Evolutionary conservation across 2,888 invertebrate genomes (phyloP), one percentile per base, ranked within the genome.

Genomic region (Eristalis tenax): DNA sequence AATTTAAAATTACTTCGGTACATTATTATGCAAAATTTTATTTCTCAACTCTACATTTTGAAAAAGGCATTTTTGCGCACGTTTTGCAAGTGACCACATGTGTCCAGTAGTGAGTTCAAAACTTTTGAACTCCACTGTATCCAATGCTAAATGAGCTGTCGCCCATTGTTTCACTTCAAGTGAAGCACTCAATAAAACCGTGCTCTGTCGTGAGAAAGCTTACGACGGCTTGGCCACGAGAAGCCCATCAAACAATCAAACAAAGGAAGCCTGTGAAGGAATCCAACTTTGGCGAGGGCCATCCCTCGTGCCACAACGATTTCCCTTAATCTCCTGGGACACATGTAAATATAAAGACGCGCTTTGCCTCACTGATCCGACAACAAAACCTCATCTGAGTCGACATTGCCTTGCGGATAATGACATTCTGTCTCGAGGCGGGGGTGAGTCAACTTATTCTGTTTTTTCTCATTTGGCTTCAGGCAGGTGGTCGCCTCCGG

Each of bases 331-430:
- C 50, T 66, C 28, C 18, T 26, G 6, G 32, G 35, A 22, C 71
- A 59, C 26, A 28, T 71, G 71, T 71, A 61, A 71, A 63, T 50
- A 63, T 43, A 28, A 32, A 18, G 32, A 1, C 18, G 2, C 22
- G 63, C 43, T 22, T 15, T 40, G 6, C 5, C 32, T 28, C 22
- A 18, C 50, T 4, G 15, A 61, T 61, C 43, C 61, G 28, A 28
- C 32, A 43, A 28, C 61, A 61, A 40, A 43, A 43, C 26, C 28
- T 43, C 59, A 70, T 70, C 32, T 22, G 56, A 35, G 4, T 23
- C 43, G 15, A n/a, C 13, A 35, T n/a, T 35, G 57, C n/a, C 75
- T 43, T 50, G 18, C 38, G 57, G 23, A 66, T 75, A 57, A 65
- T 59, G 38, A 66, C 28, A 40, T 57, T 57, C 40, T 22, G 57